Evolutionary conservation across 2,797 vertebrate species (phyloP).

Genomic region (Meda fulgida): DNA sequence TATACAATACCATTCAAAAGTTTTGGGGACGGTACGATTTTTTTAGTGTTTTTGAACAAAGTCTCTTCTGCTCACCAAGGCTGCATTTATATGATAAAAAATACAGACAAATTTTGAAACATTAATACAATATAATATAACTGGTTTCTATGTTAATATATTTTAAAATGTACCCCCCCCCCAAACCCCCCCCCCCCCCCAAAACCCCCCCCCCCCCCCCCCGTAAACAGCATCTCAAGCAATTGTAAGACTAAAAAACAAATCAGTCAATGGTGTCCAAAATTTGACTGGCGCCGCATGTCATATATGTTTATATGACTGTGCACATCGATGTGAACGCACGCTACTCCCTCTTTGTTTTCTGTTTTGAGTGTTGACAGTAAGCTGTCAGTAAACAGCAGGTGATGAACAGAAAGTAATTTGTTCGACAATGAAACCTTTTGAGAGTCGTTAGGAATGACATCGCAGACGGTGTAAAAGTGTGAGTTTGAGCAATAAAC

Average conservation of each 20-base stretch:
- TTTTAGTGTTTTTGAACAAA: background rate
- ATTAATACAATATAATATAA: too few relatives aligned
- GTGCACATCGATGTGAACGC: background rate
- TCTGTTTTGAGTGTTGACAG: constrained; percentile 35
- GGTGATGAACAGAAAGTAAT: constrained; percentile 21
- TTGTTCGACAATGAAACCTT: constrained; percentile 23
- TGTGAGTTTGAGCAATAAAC: background rate
- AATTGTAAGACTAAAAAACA: background rate
- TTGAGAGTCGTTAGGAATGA: constrained; percentile 11
- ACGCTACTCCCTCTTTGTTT: constrained; percentile 19
- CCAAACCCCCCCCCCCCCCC: too few relatives aligned
- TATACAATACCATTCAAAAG: background rate
- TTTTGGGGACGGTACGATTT: background rate
- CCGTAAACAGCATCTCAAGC: background rate
- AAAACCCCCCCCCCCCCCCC: too few relatives aligned
- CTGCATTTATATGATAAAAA: background rate
- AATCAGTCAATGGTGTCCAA: background rate
- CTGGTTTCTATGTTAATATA: background rate
- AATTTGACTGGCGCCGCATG: background rate
- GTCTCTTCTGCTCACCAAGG: background rate
- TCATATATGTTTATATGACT: constrained; percentile 14
- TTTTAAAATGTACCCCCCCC: background rate
- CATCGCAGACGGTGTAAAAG: constrained; percentile 9
- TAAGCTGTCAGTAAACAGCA: constrained; percentile 34
- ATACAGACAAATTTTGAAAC: too few relatives aligned